phyloP scores from a whole-genome alignment of 2,888 invertebrate genomes.

The Vandiemenella viatica region DNA sequence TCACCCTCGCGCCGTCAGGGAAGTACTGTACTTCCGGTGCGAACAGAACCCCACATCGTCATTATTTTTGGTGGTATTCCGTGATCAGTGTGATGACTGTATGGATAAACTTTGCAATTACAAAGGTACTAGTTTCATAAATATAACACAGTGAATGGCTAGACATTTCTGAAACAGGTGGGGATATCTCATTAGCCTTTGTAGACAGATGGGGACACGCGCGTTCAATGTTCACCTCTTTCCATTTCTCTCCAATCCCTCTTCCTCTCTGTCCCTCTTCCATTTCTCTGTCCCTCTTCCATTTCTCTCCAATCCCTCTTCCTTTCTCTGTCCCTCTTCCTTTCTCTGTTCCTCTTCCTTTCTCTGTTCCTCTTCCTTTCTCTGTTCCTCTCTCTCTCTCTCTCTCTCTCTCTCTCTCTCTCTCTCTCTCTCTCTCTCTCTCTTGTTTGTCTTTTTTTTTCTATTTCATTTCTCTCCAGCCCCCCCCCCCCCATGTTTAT shows the following conservation, averaged over 20 bases:
- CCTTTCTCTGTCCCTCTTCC: not conserved
- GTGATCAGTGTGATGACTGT: too few relatives aligned
- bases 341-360: not conserved
- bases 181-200: too few relatives aligned
- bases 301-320: not conserved
- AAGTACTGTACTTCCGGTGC: too few relatives aligned
- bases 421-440: not conserved
- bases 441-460: not conserved
- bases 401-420: not conserved
- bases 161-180: too few relatives aligned
- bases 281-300: not conserved
- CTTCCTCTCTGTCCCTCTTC: not conserved
- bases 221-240: too few relatives aligned
- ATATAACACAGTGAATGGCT: too few relatives aligned
- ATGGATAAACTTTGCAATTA: too few relatives aligned
- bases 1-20: too few relatives aligned
- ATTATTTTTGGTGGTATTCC: too few relatives aligned
- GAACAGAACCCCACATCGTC: too few relatives aligned
- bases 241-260: not conserved
- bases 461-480: not conserved
- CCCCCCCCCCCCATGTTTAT: slow-evolving; percentile 31
- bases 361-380: not conserved
- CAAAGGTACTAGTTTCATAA: too few relatives aligned
- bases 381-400: not conserved
- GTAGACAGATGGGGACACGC: too few relatives aligned